Evolutionary conservation across 1,140 invertebrate genomes (phyloP), one percentile per base, ranked within the genome.

Genomic region (Platyura marginata): DNA sequence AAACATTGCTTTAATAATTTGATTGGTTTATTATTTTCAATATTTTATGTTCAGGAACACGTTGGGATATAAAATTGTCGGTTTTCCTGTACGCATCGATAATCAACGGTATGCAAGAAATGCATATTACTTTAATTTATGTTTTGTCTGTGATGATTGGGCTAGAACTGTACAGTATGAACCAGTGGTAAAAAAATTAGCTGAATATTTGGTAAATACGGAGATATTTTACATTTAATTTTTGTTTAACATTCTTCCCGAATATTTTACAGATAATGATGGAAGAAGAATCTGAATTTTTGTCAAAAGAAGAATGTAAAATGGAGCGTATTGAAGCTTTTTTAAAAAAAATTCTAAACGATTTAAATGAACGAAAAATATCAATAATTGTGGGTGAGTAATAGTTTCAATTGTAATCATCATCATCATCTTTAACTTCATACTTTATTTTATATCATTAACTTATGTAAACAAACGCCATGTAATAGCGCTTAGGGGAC

Each of bases 91-190:
- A 21, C 72, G 77, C 48, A 91, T 97, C 43, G 80, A 89, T 50
- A 77, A 89, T 54, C 72, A 80, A 40, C 86, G 88, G 51, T 96
- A 96, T 69, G 75, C 78, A n/a, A 68, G 93, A 46, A 96, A 97
- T 68, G 82, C 86, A 21, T 84, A 90, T 50, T 81, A 93, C 42
- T 97, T 96, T 61, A 97, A 97, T 64, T 61, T 95, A 3, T 95
- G 91, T 59, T 93, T 97, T 63, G 89, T 95, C 0, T 95, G 88
- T 58, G 82, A 92, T 53, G 77, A 79, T 23, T 79, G 79, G 65
- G 79, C 85, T 1, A 73, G 85, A 41, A 90, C 88, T 13, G 80
- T 89, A 2, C 85, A 90, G 51, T 95, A 93, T 67, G 91, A 95
- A 59, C 75, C 84, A 0, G 81, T 94, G 35, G 83, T 95, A 0